Evolutionary conservation across 2,113 vertebrate species (phyloP).

Genomic region (Sebastes schlegelii): DNA sequence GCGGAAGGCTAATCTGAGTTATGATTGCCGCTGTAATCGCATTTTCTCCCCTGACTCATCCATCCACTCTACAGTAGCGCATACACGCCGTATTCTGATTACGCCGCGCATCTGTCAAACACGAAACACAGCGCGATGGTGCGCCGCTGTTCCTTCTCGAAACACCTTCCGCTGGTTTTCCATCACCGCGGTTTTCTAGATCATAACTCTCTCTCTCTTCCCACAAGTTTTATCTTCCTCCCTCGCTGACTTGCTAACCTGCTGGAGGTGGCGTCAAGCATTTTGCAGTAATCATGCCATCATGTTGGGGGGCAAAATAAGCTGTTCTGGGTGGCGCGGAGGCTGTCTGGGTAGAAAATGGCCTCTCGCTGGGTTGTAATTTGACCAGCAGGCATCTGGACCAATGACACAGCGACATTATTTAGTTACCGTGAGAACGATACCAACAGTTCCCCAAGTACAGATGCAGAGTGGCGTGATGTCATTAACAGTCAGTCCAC

Average conservation of each 20-base stretch:
- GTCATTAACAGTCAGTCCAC: slow-evolving; percentile 68
- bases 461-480: slow-evolving; percentile 58
- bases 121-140: background rate
- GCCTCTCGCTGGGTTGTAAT: slow-evolving; percentile 56
- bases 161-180: slow-evolving; percentile 28
- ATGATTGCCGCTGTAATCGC: slow-evolving; percentile 78
- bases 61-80: slow-evolving; percentile 40
- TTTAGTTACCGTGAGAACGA: slow-evolving; percentile 60
- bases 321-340: slow-evolving; percentile 45
- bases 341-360: slow-evolving; percentile 55
- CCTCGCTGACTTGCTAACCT: slow-evolving; percentile 41
- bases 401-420: slow-evolving; percentile 51
- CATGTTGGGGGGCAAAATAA: slow-evolving; percentile 61
- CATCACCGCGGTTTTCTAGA: slow-evolving; percentile 42
- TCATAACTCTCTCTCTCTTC: slow-evolving; percentile 48
- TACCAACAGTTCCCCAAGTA: slow-evolving; percentile 48
- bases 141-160: slow-evolving; percentile 23
- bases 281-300: slow-evolving; percentile 67
- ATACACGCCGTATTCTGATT: slow-evolving; percentile 59
- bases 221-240: slow-evolving; percentile 42
- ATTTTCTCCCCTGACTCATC: slow-evolving; percentile 71
- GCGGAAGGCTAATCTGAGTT: slow-evolving; percentile 77
- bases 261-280: slow-evolving; percentile 53
- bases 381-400: slow-evolving; percentile 49
- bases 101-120: slow-evolving; percentile 68